These are phyloP conservation scores for Paracanthobrama guichenoti DNA, from an alignment of 2,113 vertebrate genomes.

Conservation along the genomic window DNA sequence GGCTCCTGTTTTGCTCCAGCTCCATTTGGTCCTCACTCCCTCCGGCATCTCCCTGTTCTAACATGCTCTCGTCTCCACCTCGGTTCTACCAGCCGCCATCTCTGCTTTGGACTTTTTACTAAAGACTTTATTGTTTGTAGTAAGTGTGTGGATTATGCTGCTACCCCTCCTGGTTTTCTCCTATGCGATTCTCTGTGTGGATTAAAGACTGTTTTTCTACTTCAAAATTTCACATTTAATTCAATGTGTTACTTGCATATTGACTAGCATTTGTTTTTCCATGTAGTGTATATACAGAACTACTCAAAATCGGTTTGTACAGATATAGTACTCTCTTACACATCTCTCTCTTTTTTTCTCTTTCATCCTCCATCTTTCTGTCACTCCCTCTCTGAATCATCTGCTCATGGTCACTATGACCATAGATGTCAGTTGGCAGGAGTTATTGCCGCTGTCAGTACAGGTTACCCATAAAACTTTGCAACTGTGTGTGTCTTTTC, in stretches of 20 bases:
- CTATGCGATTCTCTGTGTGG: too few relatives aligned
- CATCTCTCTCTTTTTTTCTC: slow-evolving; percentile 3
- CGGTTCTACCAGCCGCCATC: too few relatives aligned
- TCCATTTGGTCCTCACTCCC: too few relatives aligned
- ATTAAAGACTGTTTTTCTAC: too few relatives aligned
- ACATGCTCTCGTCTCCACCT: too few relatives aligned
- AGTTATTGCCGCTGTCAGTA: slow-evolving; percentile 32
- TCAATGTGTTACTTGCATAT: neutral
- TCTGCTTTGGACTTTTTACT: too few relatives aligned
- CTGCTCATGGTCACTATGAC: slow-evolving; percentile 26
- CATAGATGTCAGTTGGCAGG: slow-evolving; percentile 39
- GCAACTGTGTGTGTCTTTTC: slow-evolving; percentile 15
- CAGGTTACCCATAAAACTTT: slow-evolving; percentile 16
- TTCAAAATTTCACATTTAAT: neutral
- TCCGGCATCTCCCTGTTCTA: too few relatives aligned
- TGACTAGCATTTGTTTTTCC: neutral
- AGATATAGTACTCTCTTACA: slow-evolving; percentile 18
- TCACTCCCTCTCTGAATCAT: slow-evolving; percentile 3
- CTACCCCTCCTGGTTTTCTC: too few relatives aligned
- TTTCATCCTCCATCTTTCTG: slow-evolving; percentile 21
- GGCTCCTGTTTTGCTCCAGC: too few relatives aligned
- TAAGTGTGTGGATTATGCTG: too few relatives aligned
- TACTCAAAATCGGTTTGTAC: neutral
- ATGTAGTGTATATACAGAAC: neutral
- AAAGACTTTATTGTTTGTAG: too few relatives aligned